phyloP scores from a whole-genome alignment of 2,888 invertebrate genomes.

The Amitus sp. region DNA sequence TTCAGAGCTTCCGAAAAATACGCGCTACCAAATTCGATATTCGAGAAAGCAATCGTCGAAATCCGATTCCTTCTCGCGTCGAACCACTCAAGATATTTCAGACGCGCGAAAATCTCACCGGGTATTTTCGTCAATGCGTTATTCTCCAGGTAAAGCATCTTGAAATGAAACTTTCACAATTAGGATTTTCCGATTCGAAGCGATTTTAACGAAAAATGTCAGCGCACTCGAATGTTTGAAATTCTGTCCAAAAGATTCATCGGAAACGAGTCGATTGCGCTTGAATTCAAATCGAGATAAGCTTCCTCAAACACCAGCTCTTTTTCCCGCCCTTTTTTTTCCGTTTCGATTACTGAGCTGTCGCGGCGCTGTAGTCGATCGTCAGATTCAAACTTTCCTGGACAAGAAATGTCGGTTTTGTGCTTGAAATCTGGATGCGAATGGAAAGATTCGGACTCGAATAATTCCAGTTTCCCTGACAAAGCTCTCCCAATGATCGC shows the following conservation, averaged over 20 bases:
- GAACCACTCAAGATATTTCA: conserved; percentile 72
- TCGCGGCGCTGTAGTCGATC: background rate
- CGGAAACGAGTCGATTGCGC: conserved; percentile 23
- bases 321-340: background rate
- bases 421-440: background rate
- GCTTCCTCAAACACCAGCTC: conserved; percentile 15
- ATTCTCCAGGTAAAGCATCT: conserved; percentile 70
- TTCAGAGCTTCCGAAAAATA: conserved; percentile 70
- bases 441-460: background rate
- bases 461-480: background rate
- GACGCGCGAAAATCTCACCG: conserved; percentile 69
- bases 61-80: conserved; percentile 74
- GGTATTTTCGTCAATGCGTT: conserved; percentile 70
- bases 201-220: background rate
- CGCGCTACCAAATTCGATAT: no score
- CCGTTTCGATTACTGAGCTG: background rate
- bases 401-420: background rate
- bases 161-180: conserved; percentile 8
- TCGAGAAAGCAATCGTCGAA: no score
- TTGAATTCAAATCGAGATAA: conserved; percentile 23
- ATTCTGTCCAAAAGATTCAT: conserved; percentile 18
- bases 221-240: conserved; percentile 19
- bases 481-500: background rate
- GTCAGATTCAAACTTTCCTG: no score
- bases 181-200: no score